phyloP scores from a whole-genome alignment of 2,797 vertebrate genomes.

The Parauchenoglanis punctatus region DNA sequence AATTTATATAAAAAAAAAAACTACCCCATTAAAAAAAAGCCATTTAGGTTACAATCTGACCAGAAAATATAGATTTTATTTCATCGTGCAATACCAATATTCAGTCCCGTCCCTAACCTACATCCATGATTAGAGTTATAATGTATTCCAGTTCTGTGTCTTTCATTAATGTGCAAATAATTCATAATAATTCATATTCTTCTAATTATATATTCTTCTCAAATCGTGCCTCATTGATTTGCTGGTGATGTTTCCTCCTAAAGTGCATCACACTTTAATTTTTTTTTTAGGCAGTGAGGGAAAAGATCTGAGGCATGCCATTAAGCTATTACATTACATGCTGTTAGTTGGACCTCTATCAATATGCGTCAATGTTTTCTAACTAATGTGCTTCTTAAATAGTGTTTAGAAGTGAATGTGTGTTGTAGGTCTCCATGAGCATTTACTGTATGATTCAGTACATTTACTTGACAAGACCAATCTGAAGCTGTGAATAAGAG shows the following conservation, averaged over 20 bases:
- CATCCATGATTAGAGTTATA: neutral
- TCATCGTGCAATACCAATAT: neutral
- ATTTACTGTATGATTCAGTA: constrained; percentile 18
- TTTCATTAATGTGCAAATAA: neutral
- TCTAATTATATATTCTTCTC: neutral
- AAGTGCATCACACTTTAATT: neutral
- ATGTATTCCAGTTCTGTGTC: neutral
- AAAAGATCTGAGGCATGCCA: neutral
- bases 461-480: constrained; percentile 42
- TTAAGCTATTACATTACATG: neutral
- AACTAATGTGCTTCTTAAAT: neutral
- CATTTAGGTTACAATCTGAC: neutral
- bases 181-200: neutral
- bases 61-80: neutral
- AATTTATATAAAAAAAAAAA: too few relatives aligned
- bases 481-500: constrained; percentile 52
- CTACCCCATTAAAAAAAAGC: neutral
- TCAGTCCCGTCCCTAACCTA: neutral
- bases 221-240: neutral
- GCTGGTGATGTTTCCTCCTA: neutral
- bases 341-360: neutral
- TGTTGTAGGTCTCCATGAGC: neutral
- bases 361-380: neutral
- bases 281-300: too few relatives aligned
- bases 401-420: neutral